Evolutionary conservation across 2,888 invertebrate species (phyloP).

Genomic region (Drosophila emarginata): DNA sequence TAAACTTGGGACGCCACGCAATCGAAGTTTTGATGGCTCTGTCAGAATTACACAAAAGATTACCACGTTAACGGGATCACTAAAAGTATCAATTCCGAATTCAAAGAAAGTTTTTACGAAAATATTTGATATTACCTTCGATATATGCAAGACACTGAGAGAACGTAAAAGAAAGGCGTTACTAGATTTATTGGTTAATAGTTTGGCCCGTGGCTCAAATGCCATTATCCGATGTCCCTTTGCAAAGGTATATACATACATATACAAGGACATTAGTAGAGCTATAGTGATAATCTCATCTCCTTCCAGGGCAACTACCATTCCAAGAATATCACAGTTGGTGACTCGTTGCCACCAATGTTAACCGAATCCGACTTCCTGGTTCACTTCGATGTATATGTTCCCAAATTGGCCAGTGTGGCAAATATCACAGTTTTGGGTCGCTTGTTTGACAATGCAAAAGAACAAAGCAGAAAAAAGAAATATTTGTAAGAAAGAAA

Average conservation of each 20-base stretch:
- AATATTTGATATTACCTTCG: conserved; percentile 52
- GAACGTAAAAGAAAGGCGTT: conserved; percentile 45
- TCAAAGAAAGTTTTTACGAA: conserved; percentile 32
- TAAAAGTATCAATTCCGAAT: conserved; percentile 50
- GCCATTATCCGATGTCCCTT: conserved; percentile 48
- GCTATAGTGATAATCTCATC: no score
- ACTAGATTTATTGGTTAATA: conserved; percentile 41
- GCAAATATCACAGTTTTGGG: conserved; percentile 46
- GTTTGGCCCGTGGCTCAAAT: conserved; percentile 26
- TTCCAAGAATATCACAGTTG: conserved; percentile 46
- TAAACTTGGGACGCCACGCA: conserved; percentile 33
- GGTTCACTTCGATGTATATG: conserved; percentile 33
- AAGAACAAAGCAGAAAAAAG: conserved; percentile 34
- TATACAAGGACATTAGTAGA: no score
- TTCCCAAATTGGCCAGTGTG: conserved; percentile 34
- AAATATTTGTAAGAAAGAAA: conserved; percentile 38
- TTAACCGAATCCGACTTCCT: conserved; percentile 49
- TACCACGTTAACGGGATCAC: conserved; percentile 16
- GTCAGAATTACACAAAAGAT: conserved; percentile 31
- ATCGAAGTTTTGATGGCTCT: conserved; percentile 36
- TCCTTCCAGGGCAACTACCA: conserved; percentile 40
- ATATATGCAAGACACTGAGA: conserved; percentile 54
- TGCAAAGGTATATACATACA: conserved; percentile 28
- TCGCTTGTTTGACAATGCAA: conserved; percentile 37
- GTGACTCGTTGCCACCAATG: conserved; percentile 45